Conservation (phyloP, 2,888 invertebrate genomes). For the Agonopterix arenella region DNA sequence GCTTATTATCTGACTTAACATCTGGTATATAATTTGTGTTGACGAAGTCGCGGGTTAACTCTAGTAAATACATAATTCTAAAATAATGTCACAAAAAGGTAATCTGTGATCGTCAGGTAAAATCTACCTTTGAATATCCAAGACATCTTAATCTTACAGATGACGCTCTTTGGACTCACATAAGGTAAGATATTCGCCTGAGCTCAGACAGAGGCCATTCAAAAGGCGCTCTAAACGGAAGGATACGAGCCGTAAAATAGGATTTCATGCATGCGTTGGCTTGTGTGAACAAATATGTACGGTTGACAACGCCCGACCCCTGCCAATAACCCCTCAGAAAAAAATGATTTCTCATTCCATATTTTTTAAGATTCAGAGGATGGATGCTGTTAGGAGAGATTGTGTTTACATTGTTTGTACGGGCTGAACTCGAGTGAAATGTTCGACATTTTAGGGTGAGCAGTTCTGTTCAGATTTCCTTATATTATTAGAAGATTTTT, state of each 20-base stretch:
- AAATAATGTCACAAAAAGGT: too few species aligned
- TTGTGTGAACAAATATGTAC: conserved; percentile 72
- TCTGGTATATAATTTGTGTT: too few species aligned
- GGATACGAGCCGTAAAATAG: conserved; percentile 73
- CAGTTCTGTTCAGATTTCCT: too few species aligned
- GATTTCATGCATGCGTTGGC: conserved; percentile 73
- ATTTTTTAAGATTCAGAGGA: not conserved
- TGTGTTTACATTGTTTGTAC: not conserved
- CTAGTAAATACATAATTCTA: too few species aligned
- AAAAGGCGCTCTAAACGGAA: conserved; percentile 69
- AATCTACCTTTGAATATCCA: too few species aligned
- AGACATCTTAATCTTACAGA: not conserved
- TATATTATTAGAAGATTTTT: too few species aligned
- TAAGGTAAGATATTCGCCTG: conserved; percentile 56
- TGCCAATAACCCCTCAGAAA: conserved; percentile 51
- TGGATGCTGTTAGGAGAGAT: not conserved
- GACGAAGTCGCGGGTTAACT: too few species aligned
- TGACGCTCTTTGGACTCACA: conserved; percentile 17
- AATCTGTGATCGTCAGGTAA: too few species aligned
- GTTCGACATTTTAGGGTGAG: too few species aligned
- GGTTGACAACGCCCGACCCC: conserved; percentile 68
- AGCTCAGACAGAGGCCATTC: conserved; percentile 62
- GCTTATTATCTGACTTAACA: too few species aligned
- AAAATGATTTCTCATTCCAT: conserved; percentile 37
- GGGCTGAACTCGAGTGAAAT: conserved; percentile 21